Evolutionary conservation across 2,888 invertebrate genomes (phyloP), one percentile per base, ranked within the genome.

Genomic region (Epinotia nisella): DNA sequence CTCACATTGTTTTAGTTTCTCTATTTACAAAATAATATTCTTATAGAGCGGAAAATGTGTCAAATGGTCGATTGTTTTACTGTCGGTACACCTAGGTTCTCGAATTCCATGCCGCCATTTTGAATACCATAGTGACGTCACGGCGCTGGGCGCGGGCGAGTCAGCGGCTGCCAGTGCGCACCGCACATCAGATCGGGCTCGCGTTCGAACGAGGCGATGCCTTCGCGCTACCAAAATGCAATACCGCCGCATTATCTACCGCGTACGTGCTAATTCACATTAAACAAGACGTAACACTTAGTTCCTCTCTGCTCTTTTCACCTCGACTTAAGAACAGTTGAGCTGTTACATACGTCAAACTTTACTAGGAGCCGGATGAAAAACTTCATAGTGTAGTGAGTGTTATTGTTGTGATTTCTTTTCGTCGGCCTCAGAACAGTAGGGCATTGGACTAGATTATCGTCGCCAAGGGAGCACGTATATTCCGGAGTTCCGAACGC

Each of bases 101-200:
- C 92, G 87, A 87, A 93, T 93, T 92, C 92, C 91, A 79, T 75
- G 85, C 87, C 87, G 93, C 93, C 93, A 93, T 93, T 90, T 93
- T 93, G 92, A 93, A 93, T 93, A 91, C 91, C 92, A 79, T 73
- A 79, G 84, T 93, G 93, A 93, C 92, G 93, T 93, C 92, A 93
- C 88, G 83, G 80, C 82, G 84, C 85, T 88, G 90, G 92, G 92
- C 90, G 90, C 90, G 91, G 90, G 89, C 86, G 84, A 84, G 80
- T 81, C 83, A 83, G 88, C 89, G 90, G 88, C 80, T 83, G 89
- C 89, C 89, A 87, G 79, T 82, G 89, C 89, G 87, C 91, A 88
- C 82, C 84, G 85, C 81, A 89, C 90, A 89, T 90, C 90, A 87
- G 87, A 82, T 86, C 89, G 89, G 88, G 88, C 85, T 85, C 90